phyloP scores from a whole-genome alignment of 2,888 invertebrate genomes.

The Scaptomyza reducta region DNA sequence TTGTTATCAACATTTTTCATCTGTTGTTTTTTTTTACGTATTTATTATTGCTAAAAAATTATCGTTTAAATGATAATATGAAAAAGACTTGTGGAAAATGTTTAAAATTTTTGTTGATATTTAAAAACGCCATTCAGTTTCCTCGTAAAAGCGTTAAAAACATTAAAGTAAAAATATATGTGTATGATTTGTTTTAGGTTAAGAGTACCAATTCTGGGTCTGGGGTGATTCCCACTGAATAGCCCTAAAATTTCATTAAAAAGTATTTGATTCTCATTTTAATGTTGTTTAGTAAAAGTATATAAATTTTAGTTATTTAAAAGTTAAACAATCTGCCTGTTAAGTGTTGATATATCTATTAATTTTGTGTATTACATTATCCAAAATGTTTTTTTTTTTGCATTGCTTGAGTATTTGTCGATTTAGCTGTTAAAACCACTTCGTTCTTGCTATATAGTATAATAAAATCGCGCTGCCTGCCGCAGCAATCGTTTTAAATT shows the following conservation, averaged over 20 bases:
- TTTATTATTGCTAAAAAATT: slow-evolving; percentile 14
- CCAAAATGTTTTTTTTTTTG: slow-evolving; percentile 17
- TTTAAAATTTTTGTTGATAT: slow-evolving; percentile 54
- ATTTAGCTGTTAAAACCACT: slow-evolving; percentile 28
- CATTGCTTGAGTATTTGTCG: slow-evolving; percentile 19
- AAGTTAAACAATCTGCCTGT: slow-evolving; percentile 43
- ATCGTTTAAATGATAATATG: slow-evolving; percentile 43
- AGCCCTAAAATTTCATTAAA: slow-evolving; percentile 66
- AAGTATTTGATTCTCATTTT: slow-evolving; percentile 52
- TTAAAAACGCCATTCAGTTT: slow-evolving; percentile 64
- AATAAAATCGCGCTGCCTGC: slow-evolving; percentile 40
- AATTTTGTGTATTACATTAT: slow-evolving; percentile 22
- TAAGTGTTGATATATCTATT: slow-evolving; percentile 15
- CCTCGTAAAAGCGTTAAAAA: slow-evolving; percentile 78
- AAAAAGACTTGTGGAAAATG: slow-evolving; percentile 62
- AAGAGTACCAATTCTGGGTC: slow-evolving; percentile 58
- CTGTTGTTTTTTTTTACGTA: not conserved
- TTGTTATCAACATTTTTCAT: slow-evolving; percentile 29
- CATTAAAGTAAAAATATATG: slow-evolving; percentile 70
- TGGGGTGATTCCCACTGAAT: slow-evolving; percentile 21
- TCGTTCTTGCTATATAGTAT: slow-evolving; percentile 3
- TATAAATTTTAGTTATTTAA: slow-evolving; percentile 58
- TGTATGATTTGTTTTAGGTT: slow-evolving; percentile 42
- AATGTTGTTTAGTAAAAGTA: slow-evolving; percentile 57
- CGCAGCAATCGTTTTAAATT: not conserved